A percentile compares a stretch with the other conserved stretches of the same genome.
These are phyloP conservation scores for Eucidaris tribuloides DNA, from an alignment of 35 echinoderm and acorn worm species.

Conservation along the genomic window DNA sequence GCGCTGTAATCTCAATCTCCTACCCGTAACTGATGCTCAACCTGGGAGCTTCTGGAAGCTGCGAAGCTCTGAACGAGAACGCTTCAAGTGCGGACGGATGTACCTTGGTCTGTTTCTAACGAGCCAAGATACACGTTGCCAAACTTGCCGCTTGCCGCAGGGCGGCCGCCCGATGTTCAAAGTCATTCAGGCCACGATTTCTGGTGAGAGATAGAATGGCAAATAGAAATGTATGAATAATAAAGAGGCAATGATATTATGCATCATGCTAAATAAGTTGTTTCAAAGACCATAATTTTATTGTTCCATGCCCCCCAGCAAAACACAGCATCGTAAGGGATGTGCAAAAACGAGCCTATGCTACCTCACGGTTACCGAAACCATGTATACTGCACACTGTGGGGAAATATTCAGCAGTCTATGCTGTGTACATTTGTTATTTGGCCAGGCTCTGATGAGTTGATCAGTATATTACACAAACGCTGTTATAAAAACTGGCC, in stretches of 20 bases:
- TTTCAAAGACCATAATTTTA: background rate
- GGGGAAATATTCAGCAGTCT: background rate
- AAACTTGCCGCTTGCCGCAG: constrained; percentile 94
- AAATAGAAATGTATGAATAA: background rate
- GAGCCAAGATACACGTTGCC: constrained; percentile 86
- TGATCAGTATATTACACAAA: too few relatives aligned
- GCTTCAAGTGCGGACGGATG: constrained; percentile 78
- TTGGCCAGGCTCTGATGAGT: too few relatives aligned
- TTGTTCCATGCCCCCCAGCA: background rate
- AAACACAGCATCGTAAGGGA: background rate
- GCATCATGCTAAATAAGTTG: background rate
- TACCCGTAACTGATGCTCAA: constrained; percentile 93
- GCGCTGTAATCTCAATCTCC: constrained; percentile 97
- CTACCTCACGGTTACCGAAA: background rate
- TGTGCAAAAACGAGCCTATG: background rate
- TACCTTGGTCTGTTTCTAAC: constrained; percentile 71
- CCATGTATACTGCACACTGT: background rate
- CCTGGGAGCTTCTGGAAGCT: constrained; percentile 86
- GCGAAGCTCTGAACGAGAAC: constrained; percentile 93
- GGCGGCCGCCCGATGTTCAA: constrained; percentile 90
- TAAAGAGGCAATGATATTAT: background rate
- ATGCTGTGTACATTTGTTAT: too few relatives aligned
- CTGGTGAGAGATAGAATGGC: background rate
- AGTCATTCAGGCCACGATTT: constrained; percentile 71
- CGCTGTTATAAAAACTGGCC: too few relatives aligned